phyloP scores from a whole-genome alignment of 2,797 vertebrate genomes.

The Peromyscus aztecus region DNA sequence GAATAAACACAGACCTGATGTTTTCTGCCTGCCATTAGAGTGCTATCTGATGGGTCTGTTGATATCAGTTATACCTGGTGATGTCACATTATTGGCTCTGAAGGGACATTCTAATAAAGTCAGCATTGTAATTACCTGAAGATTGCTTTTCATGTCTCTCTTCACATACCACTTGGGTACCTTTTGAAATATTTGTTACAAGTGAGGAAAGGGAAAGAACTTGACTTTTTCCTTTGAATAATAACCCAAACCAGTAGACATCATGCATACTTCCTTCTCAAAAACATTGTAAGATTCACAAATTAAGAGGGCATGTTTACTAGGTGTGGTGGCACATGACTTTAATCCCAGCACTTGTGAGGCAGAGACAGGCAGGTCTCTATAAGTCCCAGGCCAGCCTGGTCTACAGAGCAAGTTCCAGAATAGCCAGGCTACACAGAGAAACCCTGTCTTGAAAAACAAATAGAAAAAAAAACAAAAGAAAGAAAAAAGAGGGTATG shows the following conservation, averaged over 20 bases:
- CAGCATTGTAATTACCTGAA: conserved; percentile 22
- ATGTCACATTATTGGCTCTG: not conserved
- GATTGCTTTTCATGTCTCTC: not conserved
- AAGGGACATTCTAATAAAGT: not conserved
- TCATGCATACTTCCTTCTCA: not conserved
- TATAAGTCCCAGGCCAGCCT: not conserved
- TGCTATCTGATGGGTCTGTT: not conserved
- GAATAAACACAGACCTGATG: not conserved
- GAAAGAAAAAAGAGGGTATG: not conserved
- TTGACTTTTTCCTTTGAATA: conserved; percentile 28
- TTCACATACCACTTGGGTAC: not conserved
- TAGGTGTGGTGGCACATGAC: not conserved
- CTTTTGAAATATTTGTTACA: conserved; percentile 35
- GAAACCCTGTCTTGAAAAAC: not conserved
- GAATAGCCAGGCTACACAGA: not conserved
- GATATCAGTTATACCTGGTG: not conserved
- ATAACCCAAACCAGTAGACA: not conserved
- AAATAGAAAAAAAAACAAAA: not conserved
- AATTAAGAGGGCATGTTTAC: not conserved
- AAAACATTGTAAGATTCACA: conserved; percentile 21
- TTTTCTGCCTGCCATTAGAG: not conserved
- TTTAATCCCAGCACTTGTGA: not conserved
- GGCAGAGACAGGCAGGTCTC: not conserved
- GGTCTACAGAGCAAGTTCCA: not conserved
- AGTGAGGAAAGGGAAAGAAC: not conserved